phyloP scores from a whole-genome alignment of 2,888 invertebrate genomes.

The Dastarcus helophoroides region DNA sequence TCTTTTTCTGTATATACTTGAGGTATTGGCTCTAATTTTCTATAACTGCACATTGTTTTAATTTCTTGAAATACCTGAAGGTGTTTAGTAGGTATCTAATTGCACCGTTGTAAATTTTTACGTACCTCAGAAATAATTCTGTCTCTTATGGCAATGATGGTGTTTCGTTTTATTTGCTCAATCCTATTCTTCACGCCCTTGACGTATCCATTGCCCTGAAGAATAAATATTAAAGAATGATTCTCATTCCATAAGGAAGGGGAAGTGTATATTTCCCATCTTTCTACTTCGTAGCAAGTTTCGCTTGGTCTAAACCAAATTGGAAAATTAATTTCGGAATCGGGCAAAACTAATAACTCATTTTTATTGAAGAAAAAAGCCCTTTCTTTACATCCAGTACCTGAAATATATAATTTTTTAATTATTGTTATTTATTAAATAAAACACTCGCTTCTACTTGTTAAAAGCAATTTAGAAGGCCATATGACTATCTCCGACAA shows the following conservation, averaged over 20 bases:
- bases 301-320: slow-evolving; percentile 38
- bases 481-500: too few relatives aligned
- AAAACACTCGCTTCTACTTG: too few relatives aligned
- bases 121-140: too few relatives aligned
- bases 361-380: slow-evolving; percentile 47
- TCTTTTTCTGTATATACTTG: slow-evolving; percentile 13
- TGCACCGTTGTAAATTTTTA: too few relatives aligned
- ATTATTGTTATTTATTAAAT: too few relatives aligned
- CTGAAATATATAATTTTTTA: too few relatives aligned
- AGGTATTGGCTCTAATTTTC: slow-evolving; percentile 1
- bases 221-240: slow-evolving; percentile 32
- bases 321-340: slow-evolving; percentile 36
- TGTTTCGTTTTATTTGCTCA: slow-evolving; percentile 21
- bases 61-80: slow-evolving; percentile 7
- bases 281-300: slow-evolving; percentile 29
- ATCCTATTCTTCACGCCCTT: slow-evolving; percentile 13
- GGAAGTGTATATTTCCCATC: slow-evolving; percentile 40
- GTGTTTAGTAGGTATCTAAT: too few relatives aligned
- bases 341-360: slow-evolving; percentile 42
- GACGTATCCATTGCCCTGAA: slow-evolving; percentile 24
- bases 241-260: slow-evolving; percentile 34
- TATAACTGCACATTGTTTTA: slow-evolving; percentile 3
- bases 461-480: too few relatives aligned
- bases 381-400: background rate
- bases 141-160: slow-evolving; percentile 14